These are phyloP conservation scores for Silvanus unidentatus DNA, from an alignment of 2,888 invertebrate genomes.

Conservation along the genomic window DNA sequence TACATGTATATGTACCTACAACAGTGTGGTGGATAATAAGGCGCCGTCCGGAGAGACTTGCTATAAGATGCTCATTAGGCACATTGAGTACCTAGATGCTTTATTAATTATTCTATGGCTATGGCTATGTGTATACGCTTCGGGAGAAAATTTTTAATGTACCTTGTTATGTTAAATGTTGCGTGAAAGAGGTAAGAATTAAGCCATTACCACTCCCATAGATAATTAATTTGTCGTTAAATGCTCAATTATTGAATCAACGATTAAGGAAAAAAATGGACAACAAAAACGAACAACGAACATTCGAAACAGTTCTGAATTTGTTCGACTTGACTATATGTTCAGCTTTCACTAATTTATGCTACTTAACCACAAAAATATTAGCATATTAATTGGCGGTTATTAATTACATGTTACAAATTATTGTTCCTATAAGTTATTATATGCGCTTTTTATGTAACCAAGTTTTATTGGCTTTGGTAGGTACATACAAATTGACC, in stretches of 20 bases:
- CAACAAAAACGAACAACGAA: background rate
- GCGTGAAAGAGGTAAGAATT: conserved; percentile 23
- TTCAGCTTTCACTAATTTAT: background rate
- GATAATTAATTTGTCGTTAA: conserved; percentile 18
- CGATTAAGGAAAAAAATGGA: no score
- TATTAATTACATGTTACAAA: no score
- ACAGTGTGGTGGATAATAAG: conserved; percentile 13
- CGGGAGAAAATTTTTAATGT: conserved; percentile 13
- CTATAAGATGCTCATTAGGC: conserved; percentile 15
- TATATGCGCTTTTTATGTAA: no score
- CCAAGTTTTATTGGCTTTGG: no score
- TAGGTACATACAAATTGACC: no score
- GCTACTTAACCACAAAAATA: background rate
- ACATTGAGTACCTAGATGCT: conserved; percentile 4
- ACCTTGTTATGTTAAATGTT: conserved; percentile 22
- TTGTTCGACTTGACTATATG: no score
- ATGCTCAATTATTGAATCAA: background rate
- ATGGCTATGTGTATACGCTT: conserved; percentile 2
- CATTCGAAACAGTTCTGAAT: no score
- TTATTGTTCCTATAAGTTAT: no score
- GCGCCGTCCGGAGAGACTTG: conserved; percentile 16
- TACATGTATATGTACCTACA: no score
- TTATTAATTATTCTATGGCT: conserved; percentile 23
- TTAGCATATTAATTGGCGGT: background rate
- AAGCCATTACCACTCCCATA: conserved; percentile 18